A percentile compares a stretch with the other conserved stretches of the same genome.
Conservation (phyloP, 2,888 invertebrate genomes). For the Trissoscelio sp. region DNA sequence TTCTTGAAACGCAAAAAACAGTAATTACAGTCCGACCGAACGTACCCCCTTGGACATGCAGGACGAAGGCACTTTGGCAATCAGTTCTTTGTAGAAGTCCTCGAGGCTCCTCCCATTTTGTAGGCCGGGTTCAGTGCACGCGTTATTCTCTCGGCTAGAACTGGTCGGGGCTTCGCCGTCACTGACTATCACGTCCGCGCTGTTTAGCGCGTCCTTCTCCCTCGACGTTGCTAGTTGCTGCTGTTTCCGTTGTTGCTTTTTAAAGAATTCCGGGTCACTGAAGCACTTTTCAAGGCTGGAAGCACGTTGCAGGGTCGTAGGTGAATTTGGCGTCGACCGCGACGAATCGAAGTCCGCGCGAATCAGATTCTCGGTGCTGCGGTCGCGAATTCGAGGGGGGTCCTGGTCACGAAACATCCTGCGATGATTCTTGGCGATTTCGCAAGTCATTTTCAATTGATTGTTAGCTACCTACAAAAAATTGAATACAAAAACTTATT, state of each 20-base stretch:
- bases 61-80: conserved; percentile 73
- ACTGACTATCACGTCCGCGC: conserved; percentile 62
- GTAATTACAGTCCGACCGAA: conserved; percentile 49
- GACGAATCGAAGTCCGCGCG: conserved; percentile 72
- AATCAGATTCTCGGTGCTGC: conserved; percentile 72
- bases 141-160: conserved; percentile 71
- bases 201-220: conserved; percentile 70
- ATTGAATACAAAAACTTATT: too few relatives aligned
- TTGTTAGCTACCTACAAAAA: too few relatives aligned
- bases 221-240: conserved; percentile 65
- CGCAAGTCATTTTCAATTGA: conserved; percentile 76
- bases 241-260: conserved; percentile 72
- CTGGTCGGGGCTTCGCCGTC: conserved; percentile 72
- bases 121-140: conserved; percentile 71
- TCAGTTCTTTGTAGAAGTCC: conserved; percentile 73
- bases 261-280: conserved; percentile 77
- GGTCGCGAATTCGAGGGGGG: conserved; percentile 78
- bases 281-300: conserved; percentile 78
- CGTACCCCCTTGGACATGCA: conserved; percentile 68
- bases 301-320: conserved; percentile 73
- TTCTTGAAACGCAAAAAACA: conserved; percentile 59
- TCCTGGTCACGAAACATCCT: conserved; percentile 79
- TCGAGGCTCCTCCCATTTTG: conserved; percentile 70
- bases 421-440: conserved; percentile 77
- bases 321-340: conserved; percentile 75